Base-by-base conservation (phyloP, 2,113 vertebrate species). In the Lampris megalopsis region DNA sequence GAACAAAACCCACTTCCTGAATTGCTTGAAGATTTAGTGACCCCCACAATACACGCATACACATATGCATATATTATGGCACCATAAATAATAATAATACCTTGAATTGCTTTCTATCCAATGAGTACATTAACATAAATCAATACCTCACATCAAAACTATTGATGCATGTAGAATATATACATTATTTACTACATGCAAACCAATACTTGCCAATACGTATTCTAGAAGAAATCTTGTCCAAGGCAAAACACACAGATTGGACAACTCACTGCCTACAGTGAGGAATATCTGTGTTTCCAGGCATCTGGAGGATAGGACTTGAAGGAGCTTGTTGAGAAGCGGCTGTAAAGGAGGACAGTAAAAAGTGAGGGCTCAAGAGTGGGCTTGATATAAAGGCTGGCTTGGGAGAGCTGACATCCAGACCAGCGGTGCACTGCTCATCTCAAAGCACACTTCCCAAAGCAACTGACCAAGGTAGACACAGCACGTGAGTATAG, bases 341-440 rank as follows among this genome's bases (percentile, higher is more conserved):
- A 86, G 84, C 80, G 69, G 90, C 91, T 89, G 88, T 90, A 82
- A 88, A 83, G 78, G 71, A 86, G 84, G 90, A 83, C 81, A 82
- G 89, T 77, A 73, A 86, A 83, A 71, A 83, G 75, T 80, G 4
- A 69, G 75, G 36, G 64, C 79, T 80, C 80, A 63, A 68, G 75
- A 71, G 61, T 71, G 66, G 78, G 48, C 81, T 82, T 81, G 64
- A 84, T 94, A 94, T 92, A 93, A 92, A 90, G 77, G 79, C 79
- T 53, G 79, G 45, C 53, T 1, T 24, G 49, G 65, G 86, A 74
- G 54, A 63, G 83, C 68, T 54, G 83, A 77, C 48, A 2, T 72
- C 88, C 81, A 88, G 75, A 88, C 61, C 6, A 5, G 70, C 73
- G 75, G 52, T 75, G 60, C 71, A 67, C 79, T 70, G 60, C 81